phyloP scores from a whole-genome alignment of 2,888 invertebrate species.

The Nymphalis polychloros region DNA sequence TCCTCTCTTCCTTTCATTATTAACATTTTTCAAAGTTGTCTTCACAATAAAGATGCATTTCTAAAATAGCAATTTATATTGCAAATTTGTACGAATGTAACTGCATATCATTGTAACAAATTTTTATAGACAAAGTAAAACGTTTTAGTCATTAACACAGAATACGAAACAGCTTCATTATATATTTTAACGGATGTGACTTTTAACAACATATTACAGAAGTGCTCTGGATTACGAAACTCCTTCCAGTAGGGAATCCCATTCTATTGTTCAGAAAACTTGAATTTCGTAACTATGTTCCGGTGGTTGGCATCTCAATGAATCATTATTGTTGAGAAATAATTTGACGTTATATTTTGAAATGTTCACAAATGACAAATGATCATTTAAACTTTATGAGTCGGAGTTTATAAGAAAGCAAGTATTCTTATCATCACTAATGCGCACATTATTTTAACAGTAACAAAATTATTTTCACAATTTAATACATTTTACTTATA shows the following conservation, averaged over 20 bases:
- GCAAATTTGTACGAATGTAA: too few species aligned
- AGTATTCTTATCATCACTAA: too few species aligned
- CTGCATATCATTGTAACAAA: too few species aligned
- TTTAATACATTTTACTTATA: too few species aligned
- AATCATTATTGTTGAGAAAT: conserved; percentile 40
- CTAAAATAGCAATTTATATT: too few species aligned
- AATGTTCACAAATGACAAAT: neutral
- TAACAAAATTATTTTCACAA: too few species aligned
- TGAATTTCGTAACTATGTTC: conserved; percentile 64
- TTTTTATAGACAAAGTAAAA: too few species aligned
- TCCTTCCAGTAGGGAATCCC: conserved; percentile 55
- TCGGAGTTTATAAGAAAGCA: too few species aligned
- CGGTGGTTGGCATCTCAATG: conserved; percentile 57
- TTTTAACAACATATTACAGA: conserved; percentile 44
- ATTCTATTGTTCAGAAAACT: conserved; percentile 66
- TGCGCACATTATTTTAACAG: too few species aligned
- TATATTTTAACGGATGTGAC: conserved; percentile 47
- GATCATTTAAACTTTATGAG: too few species aligned
- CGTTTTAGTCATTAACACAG: too few species aligned
- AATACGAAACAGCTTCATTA: neutral
- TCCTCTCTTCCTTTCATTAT: neutral
- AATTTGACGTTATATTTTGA: conserved; percentile 1
- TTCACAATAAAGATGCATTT: neutral
- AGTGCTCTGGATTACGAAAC: conserved; percentile 55
- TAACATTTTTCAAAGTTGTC: neutral